phyloP scores from a whole-genome alignment of 2,797 vertebrate species.

The Paedocypris micromegethes region DNA sequence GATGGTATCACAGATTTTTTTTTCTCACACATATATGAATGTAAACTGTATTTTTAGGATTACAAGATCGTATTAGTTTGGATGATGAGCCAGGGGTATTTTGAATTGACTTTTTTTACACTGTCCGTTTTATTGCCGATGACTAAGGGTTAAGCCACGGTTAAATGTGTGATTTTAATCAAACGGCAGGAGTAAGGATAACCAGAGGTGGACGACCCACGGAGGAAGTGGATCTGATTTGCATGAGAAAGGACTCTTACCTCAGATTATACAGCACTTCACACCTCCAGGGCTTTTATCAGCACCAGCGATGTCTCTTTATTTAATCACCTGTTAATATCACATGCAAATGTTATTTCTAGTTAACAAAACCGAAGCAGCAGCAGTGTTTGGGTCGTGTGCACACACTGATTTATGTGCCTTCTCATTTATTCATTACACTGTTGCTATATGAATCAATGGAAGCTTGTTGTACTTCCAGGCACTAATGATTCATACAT shows the following conservation, averaged over 20 bases:
- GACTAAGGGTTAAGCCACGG: neutral
- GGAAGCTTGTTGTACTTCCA: no score
- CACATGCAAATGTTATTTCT: constrained; percentile 53
- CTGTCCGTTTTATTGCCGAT: no score
- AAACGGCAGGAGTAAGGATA: constrained; percentile 13
- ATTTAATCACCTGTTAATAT: constrained; percentile 57
- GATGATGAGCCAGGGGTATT: no score
- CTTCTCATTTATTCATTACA: neutral
- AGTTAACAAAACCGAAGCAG: neutral
- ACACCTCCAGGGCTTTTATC: constrained; percentile 52
- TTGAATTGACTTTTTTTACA: no score
- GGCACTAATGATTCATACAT: no score
- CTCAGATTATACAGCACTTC: constrained; percentile 41
- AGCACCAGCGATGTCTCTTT: constrained; percentile 47
- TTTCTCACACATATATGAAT: no score
- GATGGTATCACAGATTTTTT: no score
- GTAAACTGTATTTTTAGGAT: no score
- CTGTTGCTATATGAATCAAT: neutral
- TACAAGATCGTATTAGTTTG: no score
- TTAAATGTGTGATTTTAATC: constrained; percentile 34
- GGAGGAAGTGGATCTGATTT: constrained; percentile 50
- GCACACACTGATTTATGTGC: neutral
- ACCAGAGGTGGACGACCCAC: constrained; percentile 38
- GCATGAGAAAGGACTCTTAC: constrained; percentile 59
- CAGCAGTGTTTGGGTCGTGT: neutral